phyloP scores from a whole-genome alignment of 1,140 invertebrate species.

The Euglossa dilemma region DNA sequence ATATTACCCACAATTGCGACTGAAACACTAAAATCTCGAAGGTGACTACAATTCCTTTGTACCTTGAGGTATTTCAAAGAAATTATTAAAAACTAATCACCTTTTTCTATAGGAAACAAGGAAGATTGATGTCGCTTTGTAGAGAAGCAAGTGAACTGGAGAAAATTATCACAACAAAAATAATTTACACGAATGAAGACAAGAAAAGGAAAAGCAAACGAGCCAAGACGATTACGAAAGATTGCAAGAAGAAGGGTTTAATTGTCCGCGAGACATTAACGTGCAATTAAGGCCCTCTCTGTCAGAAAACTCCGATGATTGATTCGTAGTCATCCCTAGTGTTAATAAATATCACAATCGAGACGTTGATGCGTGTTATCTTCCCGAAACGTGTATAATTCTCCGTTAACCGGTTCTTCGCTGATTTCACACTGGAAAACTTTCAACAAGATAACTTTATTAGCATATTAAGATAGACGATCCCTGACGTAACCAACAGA shows the following conservation, averaged over 20 bases:
- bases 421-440: background rate
- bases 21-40: no score
- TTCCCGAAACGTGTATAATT: background rate
- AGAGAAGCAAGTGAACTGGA: no score
- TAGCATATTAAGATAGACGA: constrained; percentile 9
- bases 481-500: background rate
- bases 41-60: no score
- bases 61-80: no score
- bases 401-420: constrained; percentile 6
- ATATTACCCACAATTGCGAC: no score
- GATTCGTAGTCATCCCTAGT: background rate
- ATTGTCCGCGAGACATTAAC: background rate
- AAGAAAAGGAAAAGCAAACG: background rate
- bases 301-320: background rate
- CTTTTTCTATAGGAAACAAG: no score
- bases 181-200: background rate
- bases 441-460: constrained; percentile 11
- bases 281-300: background rate
- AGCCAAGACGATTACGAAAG: no score
- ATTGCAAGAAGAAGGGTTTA: background rate
- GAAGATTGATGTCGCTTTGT: no score
- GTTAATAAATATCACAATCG: background rate
- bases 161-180: background rate
- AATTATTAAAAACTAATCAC: no score
- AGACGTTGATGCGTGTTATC: background rate